Evolutionary conservation across 92 coral and sea anemone genomes (phyloP).

Genomic region (Porites cylindrica): DNA sequence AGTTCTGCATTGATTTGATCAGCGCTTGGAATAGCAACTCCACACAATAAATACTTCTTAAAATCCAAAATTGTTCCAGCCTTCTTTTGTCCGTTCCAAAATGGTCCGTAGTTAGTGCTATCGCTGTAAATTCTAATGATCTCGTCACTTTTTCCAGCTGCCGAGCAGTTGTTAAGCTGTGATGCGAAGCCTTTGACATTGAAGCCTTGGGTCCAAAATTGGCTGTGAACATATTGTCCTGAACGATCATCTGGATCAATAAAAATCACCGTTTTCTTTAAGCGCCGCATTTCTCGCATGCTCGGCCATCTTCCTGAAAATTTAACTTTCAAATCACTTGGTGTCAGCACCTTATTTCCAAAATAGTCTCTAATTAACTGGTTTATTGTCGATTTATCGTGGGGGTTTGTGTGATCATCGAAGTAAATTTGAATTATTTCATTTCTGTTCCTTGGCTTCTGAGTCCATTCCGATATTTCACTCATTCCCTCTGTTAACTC

Average conservation of each 20-base stretch:
- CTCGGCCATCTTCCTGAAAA: conserved; percentile 81
- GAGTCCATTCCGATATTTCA: conserved; percentile 84
- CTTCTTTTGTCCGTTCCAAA: conserved; percentile 73
- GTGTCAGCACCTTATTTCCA: conserved; percentile 81
- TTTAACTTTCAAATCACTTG: conserved; percentile 61
- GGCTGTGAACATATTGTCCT: conserved; percentile 66
- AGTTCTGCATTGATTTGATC: conserved; percentile 81
- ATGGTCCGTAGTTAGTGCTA: conserved; percentile 84
- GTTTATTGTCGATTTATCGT: conserved; percentile 58
- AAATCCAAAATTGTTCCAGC: conserved; percentile 76
- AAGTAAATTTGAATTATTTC: conserved; percentile 76
- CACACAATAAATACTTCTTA: conserved; percentile 74
- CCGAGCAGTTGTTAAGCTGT: conserved; percentile 53
- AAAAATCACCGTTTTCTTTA: conserved; percentile 70
- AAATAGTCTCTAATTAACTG: conserved; percentile 70
- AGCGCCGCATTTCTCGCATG: conserved; percentile 62
- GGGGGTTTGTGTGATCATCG: conserved; percentile 82
- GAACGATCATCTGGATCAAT: conserved; percentile 62
- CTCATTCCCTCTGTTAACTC: conserved; percentile 75
- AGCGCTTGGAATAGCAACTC: conserved; percentile 67
- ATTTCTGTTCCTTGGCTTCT: conserved; percentile 57
- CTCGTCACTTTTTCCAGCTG: conserved; percentile 1
- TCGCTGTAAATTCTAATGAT: conserved; percentile 72
- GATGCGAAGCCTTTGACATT: conserved; percentile 48
- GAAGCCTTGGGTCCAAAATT: conserved; percentile 63